phyloP scores from a whole-genome alignment of 2,797 vertebrate species.

The Pyrrhura leucotis region DNA sequence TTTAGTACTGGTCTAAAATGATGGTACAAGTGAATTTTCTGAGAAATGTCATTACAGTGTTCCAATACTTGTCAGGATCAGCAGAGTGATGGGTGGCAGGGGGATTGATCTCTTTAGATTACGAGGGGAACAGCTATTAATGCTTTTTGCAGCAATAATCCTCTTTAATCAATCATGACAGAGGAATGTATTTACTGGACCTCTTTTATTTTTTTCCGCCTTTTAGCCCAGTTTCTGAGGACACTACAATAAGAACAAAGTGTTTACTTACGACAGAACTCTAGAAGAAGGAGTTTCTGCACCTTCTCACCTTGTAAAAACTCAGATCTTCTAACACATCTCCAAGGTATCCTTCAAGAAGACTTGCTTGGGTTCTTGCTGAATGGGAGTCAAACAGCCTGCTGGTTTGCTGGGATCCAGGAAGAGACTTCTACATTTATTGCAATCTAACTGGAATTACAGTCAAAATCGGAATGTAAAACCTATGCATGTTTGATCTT shows the following conservation, averaged over 20 bases:
- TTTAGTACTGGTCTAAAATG: background rate
- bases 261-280: constrained; percentile 97
- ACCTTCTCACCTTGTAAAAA: background rate
- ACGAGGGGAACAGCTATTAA: background rate
- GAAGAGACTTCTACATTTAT: background rate
- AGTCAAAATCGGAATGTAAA: background rate
- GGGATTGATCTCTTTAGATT: background rate
- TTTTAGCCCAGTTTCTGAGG: constrained; percentile 74
- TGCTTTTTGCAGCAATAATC: background rate
- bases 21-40: background rate
- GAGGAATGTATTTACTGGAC: background rate
- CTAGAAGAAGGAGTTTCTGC: constrained; percentile 69
- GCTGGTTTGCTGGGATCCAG: constrained; percentile 12
- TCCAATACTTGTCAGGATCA: background rate
- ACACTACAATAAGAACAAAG: constrained; percentile 78
- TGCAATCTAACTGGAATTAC: constrained; percentile 43
- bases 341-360: background rate
- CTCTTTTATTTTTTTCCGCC: background rate
- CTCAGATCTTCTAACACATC: background rate
- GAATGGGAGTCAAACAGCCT: background rate
- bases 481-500: background rate
- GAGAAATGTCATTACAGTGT: background rate
- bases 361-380: background rate
- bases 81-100: background rate
- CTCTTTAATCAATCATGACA: background rate